These are phyloP conservation scores for Anser cygnoides DNA, from an alignment of 2,113 vertebrate species.

Conservation along the genomic window DNA sequence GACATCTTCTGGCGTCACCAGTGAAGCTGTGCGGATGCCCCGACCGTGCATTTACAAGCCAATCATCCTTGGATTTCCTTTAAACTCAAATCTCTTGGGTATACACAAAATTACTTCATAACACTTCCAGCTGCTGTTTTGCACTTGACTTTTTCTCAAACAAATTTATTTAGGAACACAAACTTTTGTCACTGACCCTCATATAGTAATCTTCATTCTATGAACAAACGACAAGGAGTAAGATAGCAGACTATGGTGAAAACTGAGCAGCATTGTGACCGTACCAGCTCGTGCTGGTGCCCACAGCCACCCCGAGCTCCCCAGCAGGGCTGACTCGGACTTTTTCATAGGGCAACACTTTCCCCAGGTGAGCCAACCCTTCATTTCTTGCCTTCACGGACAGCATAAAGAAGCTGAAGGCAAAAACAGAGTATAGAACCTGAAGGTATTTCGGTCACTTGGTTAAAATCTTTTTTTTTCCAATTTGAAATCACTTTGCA, in stretches of 20 bases:
- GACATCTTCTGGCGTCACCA: background rate
- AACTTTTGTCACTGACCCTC: background rate
- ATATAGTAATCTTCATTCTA: background rate
- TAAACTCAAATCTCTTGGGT: background rate
- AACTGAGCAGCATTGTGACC: background rate
- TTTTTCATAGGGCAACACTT: background rate
- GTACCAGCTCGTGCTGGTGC: background rate
- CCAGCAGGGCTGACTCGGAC: accelerated
- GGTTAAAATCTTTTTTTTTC: background rate
- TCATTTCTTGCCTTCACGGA: background rate
- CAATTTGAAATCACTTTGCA: background rate
- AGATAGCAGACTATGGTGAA: accelerated
- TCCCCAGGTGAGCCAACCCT: background rate
- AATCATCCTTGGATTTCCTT: background rate
- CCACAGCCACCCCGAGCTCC: background rate
- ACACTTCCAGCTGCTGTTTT: background rate
- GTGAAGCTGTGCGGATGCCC: background rate
- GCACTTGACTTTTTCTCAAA: background rate
- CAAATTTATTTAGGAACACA: background rate
- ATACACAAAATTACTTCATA: background rate
- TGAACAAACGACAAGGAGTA: background rate
- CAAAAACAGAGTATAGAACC: background rate
- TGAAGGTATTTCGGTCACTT: background rate
- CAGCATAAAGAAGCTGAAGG: background rate
- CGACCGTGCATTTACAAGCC: background rate